phyloP scores from a whole-genome alignment of 1,140 invertebrate species.

The Hylyphantes graminicola region DNA sequence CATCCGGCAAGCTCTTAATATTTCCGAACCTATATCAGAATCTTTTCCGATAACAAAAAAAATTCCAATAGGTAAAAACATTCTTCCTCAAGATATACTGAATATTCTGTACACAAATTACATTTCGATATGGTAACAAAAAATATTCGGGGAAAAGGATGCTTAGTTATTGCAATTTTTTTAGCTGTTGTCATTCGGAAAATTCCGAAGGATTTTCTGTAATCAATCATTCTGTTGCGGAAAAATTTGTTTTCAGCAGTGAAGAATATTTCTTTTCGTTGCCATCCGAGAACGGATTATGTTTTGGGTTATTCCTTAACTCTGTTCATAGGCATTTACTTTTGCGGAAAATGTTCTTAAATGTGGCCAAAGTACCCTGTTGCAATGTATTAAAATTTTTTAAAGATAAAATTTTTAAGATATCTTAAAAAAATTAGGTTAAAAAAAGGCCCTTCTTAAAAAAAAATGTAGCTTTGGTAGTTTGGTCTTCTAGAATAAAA shows the following conservation, averaged over 20 bases:
- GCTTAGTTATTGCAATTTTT: conserved; percentile 26
- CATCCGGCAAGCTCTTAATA: neutral
- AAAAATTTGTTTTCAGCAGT: conserved; percentile 1
- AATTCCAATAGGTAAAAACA: neutral
- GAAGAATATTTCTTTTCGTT: no score
- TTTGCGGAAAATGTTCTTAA: no score
- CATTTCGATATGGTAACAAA: conserved; percentile 20
- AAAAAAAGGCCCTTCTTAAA: no score
- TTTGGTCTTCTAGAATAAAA: no score
- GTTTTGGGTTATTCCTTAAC: no score
- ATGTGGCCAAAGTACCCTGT: no score
- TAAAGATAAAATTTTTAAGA: no score
- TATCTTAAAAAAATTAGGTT: no score
- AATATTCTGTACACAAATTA: conserved; percentile 20
- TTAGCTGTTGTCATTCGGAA: conserved; percentile 4
- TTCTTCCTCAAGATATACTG: neutral
- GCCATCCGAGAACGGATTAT: no score
- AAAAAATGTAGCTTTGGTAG: no score
- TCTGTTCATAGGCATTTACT: no score
- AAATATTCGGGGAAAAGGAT: neutral
- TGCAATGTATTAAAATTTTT: no score
- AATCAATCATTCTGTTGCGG: conserved; percentile 21
- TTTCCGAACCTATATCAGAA: neutral
- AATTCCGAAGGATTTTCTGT: conserved; percentile 23
- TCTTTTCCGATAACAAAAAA: conserved; percentile 16